Evolutionary conservation across 2,797 vertebrate genomes (phyloP).

Genomic region (Heteromormyrus szaboi): DNA sequence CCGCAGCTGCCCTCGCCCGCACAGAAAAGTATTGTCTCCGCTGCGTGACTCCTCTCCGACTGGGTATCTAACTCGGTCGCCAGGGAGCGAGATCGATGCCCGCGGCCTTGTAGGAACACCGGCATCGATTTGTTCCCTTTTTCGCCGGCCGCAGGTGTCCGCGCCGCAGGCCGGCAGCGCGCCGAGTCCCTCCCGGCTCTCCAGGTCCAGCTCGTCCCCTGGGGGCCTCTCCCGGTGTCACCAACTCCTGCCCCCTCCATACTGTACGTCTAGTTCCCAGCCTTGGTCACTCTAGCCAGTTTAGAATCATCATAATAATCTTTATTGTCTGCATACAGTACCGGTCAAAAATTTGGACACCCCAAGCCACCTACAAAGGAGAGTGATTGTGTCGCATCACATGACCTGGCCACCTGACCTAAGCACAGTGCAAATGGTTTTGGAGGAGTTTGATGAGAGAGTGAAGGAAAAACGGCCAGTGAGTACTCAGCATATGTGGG

Average conservation of each 20-base stretch:
- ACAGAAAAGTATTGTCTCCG: neutral
- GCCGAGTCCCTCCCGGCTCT: neutral
- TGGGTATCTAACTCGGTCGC: neutral
- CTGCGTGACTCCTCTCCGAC: neutral
- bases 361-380: neutral
- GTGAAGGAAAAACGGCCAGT: neutral
- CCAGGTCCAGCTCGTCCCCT: neutral
- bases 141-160: neutral
- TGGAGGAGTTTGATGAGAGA: neutral
- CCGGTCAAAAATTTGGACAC: neutral
- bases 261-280: neutral
- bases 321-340: neutral
- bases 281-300: neutral
- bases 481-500: neutral
- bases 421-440: neutral
- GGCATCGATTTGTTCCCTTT: neutral
- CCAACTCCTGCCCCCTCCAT: neutral
- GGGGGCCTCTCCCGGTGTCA: neutral
- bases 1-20: neutral
- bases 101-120: neutral
- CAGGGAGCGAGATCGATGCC: neutral
- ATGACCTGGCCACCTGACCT: neutral
- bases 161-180: neutral
- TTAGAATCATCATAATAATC: neutral
- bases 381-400: neutral